phyloP scores from a whole-genome alignment of 2,113 vertebrate species.

The Oreochromis niloticus region DNA sequence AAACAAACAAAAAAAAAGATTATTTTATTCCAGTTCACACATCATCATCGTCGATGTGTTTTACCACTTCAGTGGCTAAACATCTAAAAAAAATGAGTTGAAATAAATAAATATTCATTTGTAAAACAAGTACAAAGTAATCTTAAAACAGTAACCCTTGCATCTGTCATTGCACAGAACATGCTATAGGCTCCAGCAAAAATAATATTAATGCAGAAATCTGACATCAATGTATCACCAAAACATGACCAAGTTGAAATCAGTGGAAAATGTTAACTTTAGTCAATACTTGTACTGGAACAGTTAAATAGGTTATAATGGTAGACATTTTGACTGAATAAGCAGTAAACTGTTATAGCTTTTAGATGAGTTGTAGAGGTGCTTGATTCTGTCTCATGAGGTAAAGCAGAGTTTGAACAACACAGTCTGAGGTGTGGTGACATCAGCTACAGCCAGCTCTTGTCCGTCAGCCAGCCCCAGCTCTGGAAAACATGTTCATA shows the following conservation, averaged over 20 bases:
- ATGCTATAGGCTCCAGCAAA: not conserved
- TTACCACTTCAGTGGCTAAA: not conserved
- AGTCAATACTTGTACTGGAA: not conserved
- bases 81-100: not conserved
- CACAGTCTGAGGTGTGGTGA: constrained; percentile 92
- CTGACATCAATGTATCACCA: not conserved
- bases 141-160: not conserved
- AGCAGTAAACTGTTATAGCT: constrained; percentile 19
- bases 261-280: constrained; percentile 31
- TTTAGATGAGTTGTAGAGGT: not conserved
- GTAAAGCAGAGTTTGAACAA: constrained; percentile 91
- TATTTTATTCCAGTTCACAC: constrained; percentile 45
- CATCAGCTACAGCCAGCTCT: constrained; percentile 89
- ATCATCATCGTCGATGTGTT: not conserved
- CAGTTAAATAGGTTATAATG: not conserved
- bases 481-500: constrained; percentile 70
- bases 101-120: constrained; percentile 47
- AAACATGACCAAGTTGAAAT: constrained; percentile 4
- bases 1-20: constrained; percentile 24
- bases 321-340: not conserved
- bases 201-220: constrained; percentile 2
- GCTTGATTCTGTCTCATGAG: constrained; percentile 65
- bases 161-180: not conserved
- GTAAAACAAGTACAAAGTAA: not conserved
- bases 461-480: constrained; percentile 86